phyloP scores from a whole-genome alignment of 92 coral and sea anemone species.

The Porites cylindrica region DNA sequence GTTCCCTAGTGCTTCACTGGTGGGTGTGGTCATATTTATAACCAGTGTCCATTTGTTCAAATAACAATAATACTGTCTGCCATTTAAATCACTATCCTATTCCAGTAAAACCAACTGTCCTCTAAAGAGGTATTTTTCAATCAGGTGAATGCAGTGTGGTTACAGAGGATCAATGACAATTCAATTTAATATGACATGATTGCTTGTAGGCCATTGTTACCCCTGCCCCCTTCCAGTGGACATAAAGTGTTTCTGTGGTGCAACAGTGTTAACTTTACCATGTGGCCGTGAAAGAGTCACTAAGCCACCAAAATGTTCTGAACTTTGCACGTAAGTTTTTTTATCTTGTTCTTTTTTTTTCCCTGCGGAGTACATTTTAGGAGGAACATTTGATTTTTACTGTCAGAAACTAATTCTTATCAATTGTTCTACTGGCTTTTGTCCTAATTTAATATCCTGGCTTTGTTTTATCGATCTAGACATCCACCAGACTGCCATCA shows the following conservation, averaged over 20 bases:
- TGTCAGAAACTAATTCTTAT: too few relatives aligned
- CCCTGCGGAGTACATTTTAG: not conserved
- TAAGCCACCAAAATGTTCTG: conserved; percentile 93
- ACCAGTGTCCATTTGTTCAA: too few relatives aligned
- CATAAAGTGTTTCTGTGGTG: conserved; percentile 92
- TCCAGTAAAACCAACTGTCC: too few relatives aligned
- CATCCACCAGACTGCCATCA: conserved; percentile 90
- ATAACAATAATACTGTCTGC: too few relatives aligned
- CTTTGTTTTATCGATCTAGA: conserved; percentile 23
- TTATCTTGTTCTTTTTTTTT: not conserved
- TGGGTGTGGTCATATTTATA: too few relatives aligned
- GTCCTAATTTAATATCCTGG: not conserved
- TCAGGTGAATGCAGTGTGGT: too few relatives aligned
- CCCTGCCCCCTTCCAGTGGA: conserved; percentile 94
- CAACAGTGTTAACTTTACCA: conserved; percentile 85
- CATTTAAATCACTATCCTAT: too few relatives aligned
- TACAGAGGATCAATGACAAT: not conserved
- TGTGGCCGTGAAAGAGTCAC: conserved; percentile 95
- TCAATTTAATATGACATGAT: not conserved
- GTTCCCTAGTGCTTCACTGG: too few relatives aligned
- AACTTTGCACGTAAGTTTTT: conserved; percentile 83
- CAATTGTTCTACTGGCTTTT: too few relatives aligned
- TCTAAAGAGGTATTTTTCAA: too few relatives aligned
- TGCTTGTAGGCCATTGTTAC: conserved; percentile 84
- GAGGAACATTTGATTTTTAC: too few relatives aligned